These are phyloP conservation scores for Melipona beecheii DNA, from an alignment of 2,888 invertebrate genomes.

Conservation along the genomic window DNA sequence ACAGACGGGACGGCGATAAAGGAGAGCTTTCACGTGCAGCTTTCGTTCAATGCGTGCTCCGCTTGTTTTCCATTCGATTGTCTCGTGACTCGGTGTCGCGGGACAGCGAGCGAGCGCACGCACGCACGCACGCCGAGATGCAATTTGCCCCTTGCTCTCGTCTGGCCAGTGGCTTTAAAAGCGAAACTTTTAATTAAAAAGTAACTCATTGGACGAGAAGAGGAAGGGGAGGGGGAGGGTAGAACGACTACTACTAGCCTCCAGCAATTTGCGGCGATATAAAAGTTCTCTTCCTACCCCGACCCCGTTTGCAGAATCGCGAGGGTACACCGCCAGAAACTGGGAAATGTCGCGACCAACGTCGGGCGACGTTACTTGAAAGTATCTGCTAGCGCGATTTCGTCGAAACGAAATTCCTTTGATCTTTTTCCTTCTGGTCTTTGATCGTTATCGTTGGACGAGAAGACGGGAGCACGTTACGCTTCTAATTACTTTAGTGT, in stretches of 20 bases:
- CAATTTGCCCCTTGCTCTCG: conserved; percentile 29
- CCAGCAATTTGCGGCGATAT: conserved; percentile 68
- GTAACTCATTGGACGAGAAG: conserved; percentile 54
- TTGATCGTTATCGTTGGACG: no score
- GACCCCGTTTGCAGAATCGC: conserved; percentile 40
- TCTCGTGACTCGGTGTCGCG: conserved; percentile 16
- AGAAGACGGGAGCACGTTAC: no score
- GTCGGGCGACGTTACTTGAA: not conserved
- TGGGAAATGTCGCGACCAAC: not conserved
- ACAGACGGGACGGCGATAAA: not conserved
- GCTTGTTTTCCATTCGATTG: conserved; percentile 26
- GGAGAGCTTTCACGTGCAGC: conserved; percentile 16
- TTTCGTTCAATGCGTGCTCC: not conserved
- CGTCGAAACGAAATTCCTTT: not conserved
- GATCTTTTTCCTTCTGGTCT: not conserved
- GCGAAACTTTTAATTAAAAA: conserved; percentile 73
- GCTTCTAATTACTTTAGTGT: no score
- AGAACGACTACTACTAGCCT: conserved; percentile 33
- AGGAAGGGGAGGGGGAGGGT: not conserved
- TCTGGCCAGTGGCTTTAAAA: conserved; percentile 42
- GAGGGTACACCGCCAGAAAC: conserved; percentile 11
- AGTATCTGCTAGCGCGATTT: conserved; percentile 1
- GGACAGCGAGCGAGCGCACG: not conserved
- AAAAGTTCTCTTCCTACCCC: conserved; percentile 60
- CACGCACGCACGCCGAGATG: not conserved